Base-by-base conservation (phyloP, 2,113 vertebrate species). In the Bostrychus sinensis region DNA sequence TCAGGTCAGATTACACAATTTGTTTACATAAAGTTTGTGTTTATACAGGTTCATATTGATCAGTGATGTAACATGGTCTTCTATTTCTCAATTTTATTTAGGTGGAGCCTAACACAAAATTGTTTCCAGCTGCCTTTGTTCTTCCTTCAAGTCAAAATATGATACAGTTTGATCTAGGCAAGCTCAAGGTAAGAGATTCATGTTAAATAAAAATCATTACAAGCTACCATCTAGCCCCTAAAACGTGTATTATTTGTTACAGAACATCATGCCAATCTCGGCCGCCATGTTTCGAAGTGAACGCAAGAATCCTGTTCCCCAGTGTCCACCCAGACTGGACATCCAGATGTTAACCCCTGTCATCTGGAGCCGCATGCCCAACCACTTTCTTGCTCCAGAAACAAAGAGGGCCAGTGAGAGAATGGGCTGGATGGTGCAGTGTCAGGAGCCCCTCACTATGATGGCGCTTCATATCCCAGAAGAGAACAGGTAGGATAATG, bases 251-350 rank as follows among this genome's bases (percentile, higher is more conserved):
- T 9, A 30, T 51, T 51, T 14, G 25, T 51, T 30, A 14, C 75
- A 97, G 96, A 98, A 98, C 83, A 97, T 98, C 75, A 96, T 98
- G 95, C 96, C 96, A 0, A 92, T 98, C 83, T 98, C 96, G 0
- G 92, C 96, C 0, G 96, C 96, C 83, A 97, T 97, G 96, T 98
- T 98, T 79, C 88, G 94, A 51, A 98, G 96, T 1, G 96, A 98
- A 81, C 83, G 93, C 65, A 95, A 90, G 87, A 98, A 98, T 86
- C 82, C 95, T 0, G 92, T 94, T 0, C 96, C 96, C 0, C 96
- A 98, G 85, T 96, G 95, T 22, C 96, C 96, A 0, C 96, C 96
- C 0, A 75, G 96, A 5, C 70, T 98, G 41, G 89, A 91, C 64
- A 86, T 96, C 63, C 96, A 98, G 82, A 88, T 93, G 83, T 84